Evolutionary conservation across 2,113 vertebrate genomes (phyloP).

Genomic region (western clawed frog (Xenopus tropicalis)): UCB_Xtro_10.0 CM004449.2:101645501-101646000

Average conservation of each 20-base stretch:
- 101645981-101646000: no score
- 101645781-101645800: not conserved
- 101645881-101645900: no score
- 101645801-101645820: not conserved
- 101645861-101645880: no score
- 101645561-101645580: not conserved
- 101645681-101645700: slow-evolving; percentile 1
- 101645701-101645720: slow-evolving; percentile 19
- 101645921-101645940: no score
- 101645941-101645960: no score
- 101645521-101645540: no score
- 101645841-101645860: not conserved
- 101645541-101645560: no score
- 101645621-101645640: not conserved
- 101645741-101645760: slow-evolving; percentile 7
- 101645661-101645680: not conserved
- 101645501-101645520: no score
- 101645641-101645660: not conserved
- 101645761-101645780: not conserved
- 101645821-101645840: not conserved
- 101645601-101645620: not conserved
- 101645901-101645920: no score
- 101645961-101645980: no score
- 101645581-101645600: slow-evolving; percentile 1
- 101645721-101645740: not conserved